A percentile compares a stretch with the other conserved stretches of the same genome.
Conservation (phyloP, 2,888 invertebrate species). For the Megalurothrips usitatus region DNA sequence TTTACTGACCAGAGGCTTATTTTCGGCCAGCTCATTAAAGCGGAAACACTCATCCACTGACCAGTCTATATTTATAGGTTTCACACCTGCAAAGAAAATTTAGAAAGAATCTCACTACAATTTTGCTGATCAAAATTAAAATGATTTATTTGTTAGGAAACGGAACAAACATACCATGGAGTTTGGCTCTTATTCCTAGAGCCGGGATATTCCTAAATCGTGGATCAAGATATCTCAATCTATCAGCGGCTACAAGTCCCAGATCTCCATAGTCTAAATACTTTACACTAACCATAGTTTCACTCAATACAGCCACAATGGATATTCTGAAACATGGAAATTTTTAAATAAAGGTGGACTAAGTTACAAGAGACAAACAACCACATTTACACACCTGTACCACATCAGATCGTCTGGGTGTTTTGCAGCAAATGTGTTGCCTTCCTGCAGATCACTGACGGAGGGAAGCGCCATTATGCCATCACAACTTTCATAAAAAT, state of each 20-base stretch:
- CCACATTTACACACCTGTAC: background rate
- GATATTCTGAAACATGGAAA: background rate
- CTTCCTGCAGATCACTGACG: background rate
- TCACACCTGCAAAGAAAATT: conserved; percentile 35
- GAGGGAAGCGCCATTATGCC: background rate
- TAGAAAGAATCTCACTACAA: too few species aligned
- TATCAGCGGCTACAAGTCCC: background rate
- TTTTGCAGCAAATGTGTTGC: background rate
- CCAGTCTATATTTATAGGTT: conserved; percentile 60
- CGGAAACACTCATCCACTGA: conserved; percentile 66
- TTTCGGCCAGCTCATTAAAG: conserved; percentile 66
- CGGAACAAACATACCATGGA: conserved; percentile 30
- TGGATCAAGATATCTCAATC: conserved; percentile 19
- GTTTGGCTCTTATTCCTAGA: conserved; percentile 33
- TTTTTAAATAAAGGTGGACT: background rate
- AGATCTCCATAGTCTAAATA: background rate
- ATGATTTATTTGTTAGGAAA: too few species aligned
- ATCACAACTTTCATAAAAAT: background rate
- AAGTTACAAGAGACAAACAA: background rate
- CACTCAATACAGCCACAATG: background rate
- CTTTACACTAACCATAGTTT: background rate
- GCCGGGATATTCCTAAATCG: conserved; percentile 30
- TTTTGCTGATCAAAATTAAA: too few species aligned
- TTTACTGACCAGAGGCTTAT: conserved; percentile 64
- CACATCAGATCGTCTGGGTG: background rate